A percentile compares a stretch with the other conserved stretches of the same genome.
Evolutionary conservation across 2,888 invertebrate species (phyloP).

Genomic region (Deilephila elpenor): DNA sequence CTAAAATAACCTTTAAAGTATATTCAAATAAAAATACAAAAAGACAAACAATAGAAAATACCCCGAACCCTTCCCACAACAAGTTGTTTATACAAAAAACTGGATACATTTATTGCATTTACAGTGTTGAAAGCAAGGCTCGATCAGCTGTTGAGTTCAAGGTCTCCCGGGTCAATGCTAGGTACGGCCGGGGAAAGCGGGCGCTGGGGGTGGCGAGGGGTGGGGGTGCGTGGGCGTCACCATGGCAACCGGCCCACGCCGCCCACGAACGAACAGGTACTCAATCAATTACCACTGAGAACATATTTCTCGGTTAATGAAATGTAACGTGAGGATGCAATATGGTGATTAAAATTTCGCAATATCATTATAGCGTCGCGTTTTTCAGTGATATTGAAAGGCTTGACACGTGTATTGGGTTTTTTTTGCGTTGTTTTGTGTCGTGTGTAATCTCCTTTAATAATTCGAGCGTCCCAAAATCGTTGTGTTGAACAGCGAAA

Average conservation of each 20-base stretch:
- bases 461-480: too few species aligned
- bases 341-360: conserved; percentile 19
- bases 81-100: conserved; percentile 1
- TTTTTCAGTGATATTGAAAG: neutral
- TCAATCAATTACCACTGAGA: conserved; percentile 76
- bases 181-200: conserved; percentile 37
- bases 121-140: conserved; percentile 53
- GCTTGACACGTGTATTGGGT: neutral
- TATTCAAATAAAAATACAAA: neutral
- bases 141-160: conserved; percentile 79
- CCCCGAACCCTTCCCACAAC: neutral
- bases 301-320: conserved; percentile 54
- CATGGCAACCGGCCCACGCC: conserved; percentile 78
- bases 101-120: conserved; percentile 20
- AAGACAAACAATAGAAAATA: neutral
- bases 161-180: conserved; percentile 79
- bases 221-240: conserved; percentile 70
- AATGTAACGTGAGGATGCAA: conserved; percentile 32
- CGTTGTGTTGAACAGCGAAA: too few species aligned
- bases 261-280: conserved; percentile 71
- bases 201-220: conserved; percentile 41
- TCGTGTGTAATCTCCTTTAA: too few species aligned
- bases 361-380: neutral
- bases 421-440: too few species aligned
- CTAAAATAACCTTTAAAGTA: too few species aligned